These are phyloP conservation scores for Zosterops japonicus DNA, from an alignment of 2,113 vertebrate genomes.

Conservation along the genomic window DNA sequence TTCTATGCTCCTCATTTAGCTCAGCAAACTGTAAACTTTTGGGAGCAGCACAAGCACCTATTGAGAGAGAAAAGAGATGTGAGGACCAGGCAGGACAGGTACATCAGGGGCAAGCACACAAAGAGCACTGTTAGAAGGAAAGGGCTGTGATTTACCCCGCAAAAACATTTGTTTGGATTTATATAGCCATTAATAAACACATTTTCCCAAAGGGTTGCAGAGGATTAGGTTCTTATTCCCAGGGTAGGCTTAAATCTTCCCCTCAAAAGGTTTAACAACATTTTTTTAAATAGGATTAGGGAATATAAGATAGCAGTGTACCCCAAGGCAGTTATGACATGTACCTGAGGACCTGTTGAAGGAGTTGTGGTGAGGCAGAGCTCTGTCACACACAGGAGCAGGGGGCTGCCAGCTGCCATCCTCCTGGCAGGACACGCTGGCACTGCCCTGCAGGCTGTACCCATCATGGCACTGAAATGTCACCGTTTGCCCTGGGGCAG, in stretches of 20 bases:
- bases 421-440: not conserved
- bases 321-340: rapidly evolving
- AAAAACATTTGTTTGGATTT: not conserved
- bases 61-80: slow-evolving; percentile 31
- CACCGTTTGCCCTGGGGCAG: not conserved
- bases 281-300: not conserved
- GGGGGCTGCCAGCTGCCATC: slow-evolving; percentile 51
- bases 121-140: not conserved
- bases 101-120: rapidly evolving
- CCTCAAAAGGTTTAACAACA: not conserved
- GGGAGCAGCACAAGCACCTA: slow-evolving; percentile 62
- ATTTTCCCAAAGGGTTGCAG: not conserved
- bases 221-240: not conserved
- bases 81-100: not conserved
- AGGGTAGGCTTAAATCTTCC: not conserved
- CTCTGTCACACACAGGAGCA: not conserved
- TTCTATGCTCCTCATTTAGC: slow-evolving; percentile 6
- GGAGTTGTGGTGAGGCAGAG: rapidly evolving
- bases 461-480: not conserved
- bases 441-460: slow-evolving; percentile 25
- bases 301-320: not conserved
- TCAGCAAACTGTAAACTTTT: slow-evolving; percentile 61
- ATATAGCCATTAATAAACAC: not conserved
- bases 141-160: not conserved
- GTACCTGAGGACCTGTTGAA: not conserved